phyloP scores from a whole-genome alignment of 2,888 invertebrate genomes.

The Lacanobia wlatinum region DNA sequence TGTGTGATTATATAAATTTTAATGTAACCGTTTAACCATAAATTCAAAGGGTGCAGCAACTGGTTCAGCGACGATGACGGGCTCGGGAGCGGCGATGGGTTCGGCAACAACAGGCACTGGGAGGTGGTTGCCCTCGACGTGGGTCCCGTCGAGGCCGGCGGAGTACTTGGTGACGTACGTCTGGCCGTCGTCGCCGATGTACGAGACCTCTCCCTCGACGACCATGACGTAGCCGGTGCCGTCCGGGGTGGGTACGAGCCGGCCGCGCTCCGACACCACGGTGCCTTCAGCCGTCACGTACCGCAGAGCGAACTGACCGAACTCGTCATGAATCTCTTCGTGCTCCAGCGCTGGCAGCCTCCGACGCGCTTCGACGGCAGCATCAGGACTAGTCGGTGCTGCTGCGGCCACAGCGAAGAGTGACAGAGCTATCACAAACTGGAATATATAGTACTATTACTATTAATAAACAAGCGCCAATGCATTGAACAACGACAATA shows the following conservation, averaged over 20 bases:
- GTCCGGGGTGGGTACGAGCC: slow-evolving; percentile 72
- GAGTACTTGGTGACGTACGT: slow-evolving; percentile 78
- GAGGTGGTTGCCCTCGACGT: slow-evolving; percentile 74
- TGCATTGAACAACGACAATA: not conserved
- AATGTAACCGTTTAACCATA: not conserved
- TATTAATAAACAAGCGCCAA: too few relatives aligned
- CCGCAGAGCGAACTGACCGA: slow-evolving; percentile 77
- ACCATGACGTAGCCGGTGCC: slow-evolving; percentile 74
- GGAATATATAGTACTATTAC: slow-evolving; percentile 41
- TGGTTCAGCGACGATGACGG: slow-evolving; percentile 7
- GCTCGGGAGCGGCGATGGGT: slow-evolving; percentile 40
- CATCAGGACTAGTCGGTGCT: slow-evolving; percentile 63
- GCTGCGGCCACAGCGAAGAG: slow-evolving; percentile 67
- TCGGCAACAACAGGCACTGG: slow-evolving; percentile 67
- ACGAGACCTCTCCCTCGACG: slow-evolving; percentile 78
- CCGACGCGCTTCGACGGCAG: slow-evolving; percentile 62
- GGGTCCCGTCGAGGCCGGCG: slow-evolving; percentile 76
- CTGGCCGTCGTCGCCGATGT: slow-evolving; percentile 79
- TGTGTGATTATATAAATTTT: not conserved
- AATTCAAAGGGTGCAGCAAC: slow-evolving; percentile 2
- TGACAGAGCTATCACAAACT: slow-evolving; percentile 70
- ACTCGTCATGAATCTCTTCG: slow-evolving; percentile 76
- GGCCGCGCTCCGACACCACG: slow-evolving; percentile 75
- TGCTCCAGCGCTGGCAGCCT: slow-evolving; percentile 73
- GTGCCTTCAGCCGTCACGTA: slow-evolving; percentile 81